phyloP scores from a whole-genome alignment of 2,888 invertebrate species.

The Zygogramma bicolorata region DNA sequence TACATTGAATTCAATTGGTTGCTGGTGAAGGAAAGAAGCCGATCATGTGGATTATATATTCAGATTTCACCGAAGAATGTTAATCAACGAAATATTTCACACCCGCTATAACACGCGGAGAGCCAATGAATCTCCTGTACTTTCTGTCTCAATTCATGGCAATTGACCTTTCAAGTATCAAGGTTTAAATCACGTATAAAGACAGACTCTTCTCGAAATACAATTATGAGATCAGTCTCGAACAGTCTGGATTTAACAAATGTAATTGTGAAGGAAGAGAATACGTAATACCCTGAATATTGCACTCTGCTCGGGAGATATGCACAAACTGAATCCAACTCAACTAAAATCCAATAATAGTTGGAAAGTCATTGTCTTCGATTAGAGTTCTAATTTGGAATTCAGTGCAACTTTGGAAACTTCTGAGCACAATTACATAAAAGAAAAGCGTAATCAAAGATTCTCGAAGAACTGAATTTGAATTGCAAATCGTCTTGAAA shows the following conservation, averaged over 20 bases:
- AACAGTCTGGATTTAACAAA: constrained; percentile 4
- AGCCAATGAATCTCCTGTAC: too few relatives aligned
- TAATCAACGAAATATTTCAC: too few relatives aligned
- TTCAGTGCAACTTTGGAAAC: constrained; percentile 35
- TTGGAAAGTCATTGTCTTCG: constrained; percentile 42
- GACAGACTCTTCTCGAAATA: not conserved
- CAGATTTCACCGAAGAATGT: too few relatives aligned
- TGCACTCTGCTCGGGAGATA: constrained; percentile 14
- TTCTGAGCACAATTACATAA: constrained; percentile 32
- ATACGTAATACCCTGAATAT: constrained; percentile 22
- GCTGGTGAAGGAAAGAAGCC: too few relatives aligned
- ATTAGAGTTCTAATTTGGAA: constrained; percentile 39
- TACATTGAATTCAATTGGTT: too few relatives aligned
- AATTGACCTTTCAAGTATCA: not conserved
- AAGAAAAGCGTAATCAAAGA: constrained; percentile 32
- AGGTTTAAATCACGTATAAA: not conserved
- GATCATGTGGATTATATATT: too few relatives aligned
- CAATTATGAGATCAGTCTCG: not conserved
- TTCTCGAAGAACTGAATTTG: constrained; percentile 29
- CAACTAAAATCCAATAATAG: constrained; percentile 45
- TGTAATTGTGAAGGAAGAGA: constrained; percentile 22
- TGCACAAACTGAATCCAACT: constrained; percentile 17
- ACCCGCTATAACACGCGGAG: too few relatives aligned
- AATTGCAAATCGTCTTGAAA: constrained; percentile 30
- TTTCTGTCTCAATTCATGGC: not conserved